Evolutionary conservation across 2,888 invertebrate species (phyloP).

Genomic region (Teinopalpus imperialis): DNA sequence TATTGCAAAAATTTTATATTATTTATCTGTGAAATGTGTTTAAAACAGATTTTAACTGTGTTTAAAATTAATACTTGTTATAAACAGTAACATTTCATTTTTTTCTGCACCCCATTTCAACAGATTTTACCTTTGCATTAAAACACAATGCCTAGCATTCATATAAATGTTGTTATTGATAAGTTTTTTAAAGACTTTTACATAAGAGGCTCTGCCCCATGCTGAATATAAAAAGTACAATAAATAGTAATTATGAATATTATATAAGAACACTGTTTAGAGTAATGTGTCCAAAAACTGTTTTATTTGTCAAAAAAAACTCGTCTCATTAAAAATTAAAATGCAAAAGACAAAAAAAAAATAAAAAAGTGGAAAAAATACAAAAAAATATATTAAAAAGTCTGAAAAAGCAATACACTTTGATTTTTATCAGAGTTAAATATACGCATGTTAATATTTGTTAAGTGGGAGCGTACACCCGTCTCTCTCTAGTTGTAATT

Average conservation of each 20-base stretch:
- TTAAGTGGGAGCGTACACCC: constrained; percentile 10
- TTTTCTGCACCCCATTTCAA: constrained; percentile 27
- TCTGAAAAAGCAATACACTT: constrained; percentile 32
- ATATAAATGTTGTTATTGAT: constrained; percentile 50
- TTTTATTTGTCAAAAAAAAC: constrained; percentile 55
- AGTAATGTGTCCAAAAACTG: constrained; percentile 64
- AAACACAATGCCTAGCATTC: constrained; percentile 52
- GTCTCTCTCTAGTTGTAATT: constrained; percentile 9
- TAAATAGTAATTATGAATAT: constrained; percentile 67
- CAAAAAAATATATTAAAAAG: constrained; percentile 25
- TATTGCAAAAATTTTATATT: too few relatives aligned
- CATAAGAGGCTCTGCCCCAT: constrained; percentile 66
- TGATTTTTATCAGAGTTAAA: constrained; percentile 32
- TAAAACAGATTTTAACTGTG: too few relatives aligned
- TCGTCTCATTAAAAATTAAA: constrained; percentile 46
- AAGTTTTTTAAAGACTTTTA: constrained; percentile 77
- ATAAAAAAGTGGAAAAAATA: constrained; percentile 48
- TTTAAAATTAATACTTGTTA: too few relatives aligned
- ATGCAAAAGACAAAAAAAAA: constrained; percentile 38
- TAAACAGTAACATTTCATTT: too few relatives aligned
- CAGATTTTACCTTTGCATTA: constrained; percentile 41
- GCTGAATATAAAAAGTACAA: constrained; percentile 72
- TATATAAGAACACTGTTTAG: constrained; percentile 72
- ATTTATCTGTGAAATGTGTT: too few relatives aligned
- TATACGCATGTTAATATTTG: constrained; percentile 31